A percentile compares a stretch with the other conserved stretches of the same genome.
Evolutionary conservation across 2,888 invertebrate species (phyloP).

Genomic region (Zeuzera pyrina): DNA sequence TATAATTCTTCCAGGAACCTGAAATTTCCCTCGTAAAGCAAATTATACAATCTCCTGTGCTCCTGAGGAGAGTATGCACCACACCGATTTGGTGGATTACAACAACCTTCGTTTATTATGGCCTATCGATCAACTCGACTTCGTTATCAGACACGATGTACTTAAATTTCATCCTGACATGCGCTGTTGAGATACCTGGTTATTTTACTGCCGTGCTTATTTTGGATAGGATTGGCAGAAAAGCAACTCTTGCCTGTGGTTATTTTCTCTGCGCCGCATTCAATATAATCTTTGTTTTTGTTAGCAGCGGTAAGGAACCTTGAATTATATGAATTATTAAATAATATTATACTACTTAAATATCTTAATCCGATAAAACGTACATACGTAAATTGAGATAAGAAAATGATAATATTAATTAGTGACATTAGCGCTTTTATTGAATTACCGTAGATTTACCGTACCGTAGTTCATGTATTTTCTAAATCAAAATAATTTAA

Average conservation of each 20-base stretch:
- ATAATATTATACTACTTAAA: background rate
- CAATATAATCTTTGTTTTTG: conserved; percentile 48
- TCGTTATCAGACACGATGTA: conserved; percentile 81
- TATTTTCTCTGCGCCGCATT: conserved; percentile 73
- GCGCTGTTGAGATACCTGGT: conserved; percentile 80
- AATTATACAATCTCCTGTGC: conserved; percentile 41
- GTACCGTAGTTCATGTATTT: too few relatives aligned
- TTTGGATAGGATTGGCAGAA: conserved; percentile 76
- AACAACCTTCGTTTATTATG: conserved; percentile 85
- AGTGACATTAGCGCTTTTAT: too few relatives aligned
- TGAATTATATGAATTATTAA: background rate
- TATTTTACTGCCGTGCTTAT: conserved; percentile 74
- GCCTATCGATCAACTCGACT: conserved; percentile 83
- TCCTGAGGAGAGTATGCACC: conserved; percentile 72
- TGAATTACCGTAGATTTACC: too few relatives aligned
- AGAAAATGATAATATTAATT: too few relatives aligned
- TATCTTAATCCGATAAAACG: too few relatives aligned
- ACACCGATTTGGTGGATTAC: conserved; percentile 86
- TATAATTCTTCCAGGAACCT: too few relatives aligned
- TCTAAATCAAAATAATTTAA: too few relatives aligned
- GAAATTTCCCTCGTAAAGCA: too few relatives aligned
- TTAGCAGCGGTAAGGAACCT: conserved; percentile 64
- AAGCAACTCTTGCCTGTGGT: conserved; percentile 70
- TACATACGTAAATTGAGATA: too few relatives aligned
- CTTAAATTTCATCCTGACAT: conserved; percentile 78